Conservation (phyloP, 2,888 invertebrate species). For the Pachydiplax longipennis region DNA sequence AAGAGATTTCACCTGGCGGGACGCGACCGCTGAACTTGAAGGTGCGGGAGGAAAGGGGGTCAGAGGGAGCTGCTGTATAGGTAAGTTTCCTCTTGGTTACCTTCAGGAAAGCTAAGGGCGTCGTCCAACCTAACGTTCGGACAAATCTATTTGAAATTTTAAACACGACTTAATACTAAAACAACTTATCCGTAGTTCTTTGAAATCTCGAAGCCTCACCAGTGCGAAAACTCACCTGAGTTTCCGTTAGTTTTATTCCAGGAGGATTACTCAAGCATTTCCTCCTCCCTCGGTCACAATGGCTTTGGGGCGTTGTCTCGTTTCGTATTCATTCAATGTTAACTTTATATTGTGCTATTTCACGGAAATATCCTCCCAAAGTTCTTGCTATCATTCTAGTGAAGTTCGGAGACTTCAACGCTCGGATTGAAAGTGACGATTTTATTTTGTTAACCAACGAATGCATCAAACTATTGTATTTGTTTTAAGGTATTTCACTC, state of each 20-base stretch:
- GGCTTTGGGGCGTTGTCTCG: constrained; percentile 39
- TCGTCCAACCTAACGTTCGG: neutral
- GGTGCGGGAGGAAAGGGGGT: constrained; percentile 29
- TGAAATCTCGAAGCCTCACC: neutral
- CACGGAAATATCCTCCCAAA: neutral
- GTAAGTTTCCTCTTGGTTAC: constrained; percentile 39
- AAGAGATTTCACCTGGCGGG: constrained; percentile 41
- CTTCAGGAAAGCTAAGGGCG: constrained; percentile 14
- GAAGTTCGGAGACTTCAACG: constrained; percentile 6
- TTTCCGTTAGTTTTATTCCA: neutral
- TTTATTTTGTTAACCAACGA: no score
- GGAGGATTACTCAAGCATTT: neutral
- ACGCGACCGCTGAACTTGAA: neutral
- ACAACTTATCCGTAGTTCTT: neutral
- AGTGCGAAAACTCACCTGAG: neutral
- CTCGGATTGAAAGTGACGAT: neutral
- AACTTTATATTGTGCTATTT: neutral
- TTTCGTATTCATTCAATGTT: neutral
- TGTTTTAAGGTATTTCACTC: no score
- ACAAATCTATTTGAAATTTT: neutral
- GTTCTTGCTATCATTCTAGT: neutral
- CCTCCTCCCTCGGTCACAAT: neutral
- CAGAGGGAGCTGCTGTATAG: constrained; percentile 28
- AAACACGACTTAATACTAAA: neutral
- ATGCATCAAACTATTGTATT: no score